Conservation (phyloP, 2,797 vertebrate genomes). For the Cirrhinus molitorella region DNA sequence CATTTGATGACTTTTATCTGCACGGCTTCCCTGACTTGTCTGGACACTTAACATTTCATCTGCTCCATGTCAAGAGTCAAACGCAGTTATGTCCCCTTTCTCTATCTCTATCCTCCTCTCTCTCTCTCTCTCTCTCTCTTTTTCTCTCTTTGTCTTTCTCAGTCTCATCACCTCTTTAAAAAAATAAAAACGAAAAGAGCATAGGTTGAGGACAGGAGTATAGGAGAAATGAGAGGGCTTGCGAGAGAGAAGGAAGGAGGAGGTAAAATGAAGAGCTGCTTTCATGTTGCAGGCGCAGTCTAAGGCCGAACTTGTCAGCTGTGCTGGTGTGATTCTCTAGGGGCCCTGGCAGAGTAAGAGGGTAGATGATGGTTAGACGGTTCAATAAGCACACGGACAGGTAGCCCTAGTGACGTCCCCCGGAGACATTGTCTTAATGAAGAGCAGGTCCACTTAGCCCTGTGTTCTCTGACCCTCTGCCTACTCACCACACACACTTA, state of each 20-base stretch:
- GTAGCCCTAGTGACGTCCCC: constrained; percentile 91
- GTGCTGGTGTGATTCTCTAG: constrained; percentile 80
- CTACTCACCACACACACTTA: constrained; percentile 68
- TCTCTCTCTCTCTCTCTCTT: too few relatives aligned
- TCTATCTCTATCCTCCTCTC: constrained; percentile 34
- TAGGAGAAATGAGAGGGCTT: constrained; percentile 6
- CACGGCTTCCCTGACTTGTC: constrained; percentile 80
- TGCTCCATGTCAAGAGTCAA: constrained; percentile 82
- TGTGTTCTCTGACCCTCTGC: constrained; percentile 84
- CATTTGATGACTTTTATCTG: constrained; percentile 96
- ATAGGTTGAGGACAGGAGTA: constrained; percentile 9
- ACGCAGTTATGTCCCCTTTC: constrained; percentile 72
- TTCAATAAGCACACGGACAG: constrained; percentile 95
- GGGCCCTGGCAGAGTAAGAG: constrained; percentile 80
- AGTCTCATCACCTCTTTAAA: constrained; percentile 17
- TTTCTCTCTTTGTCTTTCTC: constrained; percentile 75
- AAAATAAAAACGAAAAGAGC: constrained; percentile 15
- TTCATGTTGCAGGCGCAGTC: constrained; percentile 83
- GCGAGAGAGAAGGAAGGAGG: constrained; percentile 10
- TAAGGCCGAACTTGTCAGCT: constrained; percentile 84
- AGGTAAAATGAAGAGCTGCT: constrained; percentile 74
- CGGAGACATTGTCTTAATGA: constrained; percentile 91
- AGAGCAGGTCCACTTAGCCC: constrained; percentile 94
- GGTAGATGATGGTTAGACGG: constrained; percentile 86
- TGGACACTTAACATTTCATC: constrained; percentile 85